Evolutionary conservation across 2,113 vertebrate species (phyloP).

Genomic region (Mirza zaza): DNA sequence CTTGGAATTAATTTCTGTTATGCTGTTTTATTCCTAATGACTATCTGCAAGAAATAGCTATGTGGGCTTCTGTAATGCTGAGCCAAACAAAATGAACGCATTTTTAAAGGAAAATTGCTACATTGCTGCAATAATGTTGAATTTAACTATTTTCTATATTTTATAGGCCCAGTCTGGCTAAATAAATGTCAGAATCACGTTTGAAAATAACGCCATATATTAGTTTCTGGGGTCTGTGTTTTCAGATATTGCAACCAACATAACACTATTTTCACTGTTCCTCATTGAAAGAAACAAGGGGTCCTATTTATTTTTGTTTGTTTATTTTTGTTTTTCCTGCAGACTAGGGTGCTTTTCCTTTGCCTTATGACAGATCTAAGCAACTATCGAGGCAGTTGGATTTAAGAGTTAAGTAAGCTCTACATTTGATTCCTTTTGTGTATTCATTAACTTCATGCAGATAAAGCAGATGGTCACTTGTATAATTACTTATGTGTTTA

Average conservation of each 20-base stretch:
- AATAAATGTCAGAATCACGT: background rate
- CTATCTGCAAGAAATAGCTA: background rate
- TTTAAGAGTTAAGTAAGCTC: constrained; percentile 76
- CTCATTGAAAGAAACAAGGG: constrained; percentile 4
- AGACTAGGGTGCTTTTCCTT: constrained; percentile 28
- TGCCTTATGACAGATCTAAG: constrained; percentile 42
- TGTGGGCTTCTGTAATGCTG: background rate
- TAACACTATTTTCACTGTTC: background rate
- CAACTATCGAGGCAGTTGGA: constrained; percentile 38
- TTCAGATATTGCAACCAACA: background rate
- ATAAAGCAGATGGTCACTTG: constrained; percentile 78
- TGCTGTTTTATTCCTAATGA: background rate
- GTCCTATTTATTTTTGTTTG: constrained; percentile 47
- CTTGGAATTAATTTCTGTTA: constrained; percentile 3
- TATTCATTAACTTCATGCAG: constrained; percentile 77
- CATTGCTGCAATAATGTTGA: background rate
- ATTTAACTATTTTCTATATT: background rate
- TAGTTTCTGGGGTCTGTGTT: background rate
- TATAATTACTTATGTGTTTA: constrained; percentile 83
- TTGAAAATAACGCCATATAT: constrained; percentile 16
- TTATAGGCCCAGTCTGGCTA: background rate
- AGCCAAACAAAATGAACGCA: background rate
- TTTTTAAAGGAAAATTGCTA: constrained; percentile 33
- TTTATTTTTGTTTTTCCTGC: constrained; percentile 30
- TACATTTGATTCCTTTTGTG: constrained; percentile 77